Evolutionary conservation across 2,888 invertebrate species (phyloP), one percentile per base, ranked within the genome.

Genomic region (Patella caerulea): DNA sequence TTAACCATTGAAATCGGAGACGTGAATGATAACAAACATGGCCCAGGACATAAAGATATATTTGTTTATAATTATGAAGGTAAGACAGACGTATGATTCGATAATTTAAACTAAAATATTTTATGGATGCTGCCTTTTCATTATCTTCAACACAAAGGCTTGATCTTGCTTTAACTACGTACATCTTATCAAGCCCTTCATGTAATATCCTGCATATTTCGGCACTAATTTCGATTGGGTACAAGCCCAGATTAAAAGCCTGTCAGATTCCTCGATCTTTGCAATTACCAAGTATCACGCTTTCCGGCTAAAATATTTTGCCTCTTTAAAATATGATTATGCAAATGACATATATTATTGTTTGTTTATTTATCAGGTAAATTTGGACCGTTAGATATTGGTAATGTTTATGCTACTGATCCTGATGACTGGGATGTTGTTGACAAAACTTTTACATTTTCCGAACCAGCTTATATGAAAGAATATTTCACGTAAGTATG

Each of bases 1-100:
- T 93, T 99, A 59, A 98, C 98, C 0, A 97, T 99, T 52, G 96
- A 98, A 74, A 98, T 99, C 87, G 98, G 98, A 34, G 99, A 99
- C 92, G 96, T 96, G 34, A 99, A 99, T 92, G 99, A 99, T 91
- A 98, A 99, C 92, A 97, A 97, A 93, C 99, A 99, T 97, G 96
- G 96, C 90, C 97, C 98, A 0, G 99, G 99, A 1, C 95, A 96
- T 5, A 99, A 99, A 93, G 94, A 98, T 84, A 97, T 99, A 88
- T 96, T 98, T 90, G 97, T 98, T 2, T 99, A 99, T 92, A 98
- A 98, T 92, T 99, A 99, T 91, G 95, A 94, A 95, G 94, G 96
- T 80, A 94, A 69, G 85, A 45, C 45, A 45, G 7, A 17, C 65
- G 5, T 19, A 65, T 19, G 19, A 19, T 19, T 65, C 5, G 65